A percentile compares a stretch with the other conserved stretches of the same genome.
Evolutionary conservation across 2,797 vertebrate species (phyloP).

Genomic region (Amniataba percoides): DNA sequence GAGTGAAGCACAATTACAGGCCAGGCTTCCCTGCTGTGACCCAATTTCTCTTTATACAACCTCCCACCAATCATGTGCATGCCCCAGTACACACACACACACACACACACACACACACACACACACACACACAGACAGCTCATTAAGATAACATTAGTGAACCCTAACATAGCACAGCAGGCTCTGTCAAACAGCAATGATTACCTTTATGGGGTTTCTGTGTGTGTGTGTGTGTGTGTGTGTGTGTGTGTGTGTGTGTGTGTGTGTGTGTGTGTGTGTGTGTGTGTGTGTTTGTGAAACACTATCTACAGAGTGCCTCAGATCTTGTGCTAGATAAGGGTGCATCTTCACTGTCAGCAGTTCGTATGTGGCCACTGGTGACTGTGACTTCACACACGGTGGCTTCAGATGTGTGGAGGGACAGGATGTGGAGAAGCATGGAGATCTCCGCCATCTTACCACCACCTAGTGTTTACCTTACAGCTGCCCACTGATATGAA

Average conservation of each 20-base stretch:
- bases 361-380: not conserved
- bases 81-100: conserved; percentile 3
- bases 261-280: conserved; percentile 8
- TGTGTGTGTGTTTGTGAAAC: not conserved
- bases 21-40: conserved; percentile 53
- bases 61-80: conserved; percentile 32
- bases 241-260: too few relatives aligned
- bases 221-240: conserved; percentile 8
- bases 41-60: conserved; percentile 54
- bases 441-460: not conserved
- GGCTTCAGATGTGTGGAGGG: not conserved
- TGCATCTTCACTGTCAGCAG: not conserved
- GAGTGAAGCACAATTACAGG: conserved; percentile 38
- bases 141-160: conserved; percentile 48
- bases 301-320: not conserved
- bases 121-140: conserved; percentile 32
- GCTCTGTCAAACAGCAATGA: conserved; percentile 37
- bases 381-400: not conserved
- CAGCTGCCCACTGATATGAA: not conserved
- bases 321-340: not conserved
- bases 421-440: too few relatives aligned
- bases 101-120: conserved; percentile 19
- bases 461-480: not conserved
- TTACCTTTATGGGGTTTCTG: not conserved
- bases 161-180: conserved; percentile 39